phyloP scores from a whole-genome alignment of 2,797 vertebrate species.

The Amazona finschi region DNA sequence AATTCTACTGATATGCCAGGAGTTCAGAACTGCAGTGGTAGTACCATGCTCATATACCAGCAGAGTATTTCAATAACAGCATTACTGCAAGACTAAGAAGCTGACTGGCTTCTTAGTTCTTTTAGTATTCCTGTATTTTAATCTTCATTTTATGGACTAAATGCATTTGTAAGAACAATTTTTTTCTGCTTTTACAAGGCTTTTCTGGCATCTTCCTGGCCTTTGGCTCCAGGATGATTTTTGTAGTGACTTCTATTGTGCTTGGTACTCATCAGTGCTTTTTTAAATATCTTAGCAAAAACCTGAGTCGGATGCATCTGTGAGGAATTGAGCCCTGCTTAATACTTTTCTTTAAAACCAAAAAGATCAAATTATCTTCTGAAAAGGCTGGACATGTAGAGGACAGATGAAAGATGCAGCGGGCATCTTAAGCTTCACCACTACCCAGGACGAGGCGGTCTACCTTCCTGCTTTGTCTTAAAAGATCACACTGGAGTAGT shows the following conservation, averaged over 20 bases:
- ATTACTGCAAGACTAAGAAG: background rate
- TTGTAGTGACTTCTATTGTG: background rate
- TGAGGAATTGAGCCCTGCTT: background rate
- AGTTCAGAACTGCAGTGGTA: background rate
- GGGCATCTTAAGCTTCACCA: background rate
- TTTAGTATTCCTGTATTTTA: background rate
- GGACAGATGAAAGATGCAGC: background rate
- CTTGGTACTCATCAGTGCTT: background rate
- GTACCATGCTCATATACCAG: background rate
- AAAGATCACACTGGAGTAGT: background rate
- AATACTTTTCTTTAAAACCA: background rate
- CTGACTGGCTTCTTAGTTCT: background rate
- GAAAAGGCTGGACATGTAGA: background rate
- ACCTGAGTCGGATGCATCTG: background rate
- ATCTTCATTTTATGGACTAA: background rate
- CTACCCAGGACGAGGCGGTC: background rate
- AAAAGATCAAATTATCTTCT: background rate
- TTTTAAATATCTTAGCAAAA: background rate
- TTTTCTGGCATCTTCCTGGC: background rate
- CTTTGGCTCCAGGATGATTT: background rate
- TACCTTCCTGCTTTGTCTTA: background rate
- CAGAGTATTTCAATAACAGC: background rate
- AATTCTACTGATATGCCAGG: background rate
- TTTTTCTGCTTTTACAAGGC: background rate
- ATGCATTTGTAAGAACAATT: background rate